phyloP scores from a whole-genome alignment of 2,113 vertebrate species.

The Gasterosteus nipponicus region DNA sequence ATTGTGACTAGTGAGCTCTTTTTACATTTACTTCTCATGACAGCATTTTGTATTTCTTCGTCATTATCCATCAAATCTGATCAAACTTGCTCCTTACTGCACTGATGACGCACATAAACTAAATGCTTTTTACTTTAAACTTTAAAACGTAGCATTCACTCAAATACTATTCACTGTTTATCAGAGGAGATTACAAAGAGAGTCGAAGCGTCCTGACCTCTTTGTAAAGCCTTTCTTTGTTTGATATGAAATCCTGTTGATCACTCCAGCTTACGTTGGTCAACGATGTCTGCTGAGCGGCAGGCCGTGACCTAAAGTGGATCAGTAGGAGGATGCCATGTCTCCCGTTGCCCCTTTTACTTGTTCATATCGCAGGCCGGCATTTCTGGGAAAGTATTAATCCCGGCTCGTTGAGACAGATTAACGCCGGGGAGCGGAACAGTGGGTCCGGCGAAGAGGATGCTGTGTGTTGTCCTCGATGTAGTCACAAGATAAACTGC shows the following conservation, averaged over 20 bases:
- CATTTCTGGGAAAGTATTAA: constrained; percentile 52
- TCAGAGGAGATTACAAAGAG: background rate
- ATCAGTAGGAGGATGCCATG: constrained; percentile 21
- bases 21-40: background rate
- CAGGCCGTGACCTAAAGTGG: constrained; percentile 20
- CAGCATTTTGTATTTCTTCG: background rate
- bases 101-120: background rate
- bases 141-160: background rate
- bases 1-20: background rate
- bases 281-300: background rate
- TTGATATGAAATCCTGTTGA: background rate
- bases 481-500: constrained; percentile 54
- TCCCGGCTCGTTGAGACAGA: constrained; percentile 31
- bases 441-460: constrained; percentile 27
- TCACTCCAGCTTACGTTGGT: constrained; percentile 6
- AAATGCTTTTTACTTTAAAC: background rate
- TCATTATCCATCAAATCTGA: background rate
- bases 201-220: background rate
- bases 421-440: constrained; percentile 38
- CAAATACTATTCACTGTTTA: background rate
- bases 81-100: background rate
- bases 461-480: constrained; percentile 40
- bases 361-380: constrained; percentile 40
- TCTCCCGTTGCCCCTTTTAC: constrained; percentile 27
- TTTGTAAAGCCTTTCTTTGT: background rate